Base-by-base conservation (phyloP, 2,113 vertebrate species). In the Clarias batrachus region DNA sequence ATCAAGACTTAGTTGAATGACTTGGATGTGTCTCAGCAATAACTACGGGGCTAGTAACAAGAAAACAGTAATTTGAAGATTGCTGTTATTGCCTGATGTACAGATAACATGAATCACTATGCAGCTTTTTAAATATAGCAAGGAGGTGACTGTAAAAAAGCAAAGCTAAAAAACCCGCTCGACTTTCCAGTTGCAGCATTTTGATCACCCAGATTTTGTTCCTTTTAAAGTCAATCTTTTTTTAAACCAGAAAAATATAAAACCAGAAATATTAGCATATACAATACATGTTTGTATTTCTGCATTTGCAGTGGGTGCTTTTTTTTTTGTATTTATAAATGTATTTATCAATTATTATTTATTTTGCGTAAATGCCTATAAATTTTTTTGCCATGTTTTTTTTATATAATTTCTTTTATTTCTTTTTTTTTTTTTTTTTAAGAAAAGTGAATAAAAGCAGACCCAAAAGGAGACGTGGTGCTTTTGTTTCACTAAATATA, bases 101-200 rank as follows among this genome's bases (percentile, higher is more conserved):
- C 54, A 1, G 52, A 19, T 77, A 21, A 11, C 54, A 37, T 57
- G 14, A 57, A 19, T 78, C 52, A 57, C 48, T n/a, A 7, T 54
- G 23, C 33, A 48, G 25, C 25, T 79, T 79, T 33, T 79, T 21
- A 33, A 59, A 79, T 79, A 59, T 59, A 79, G 76, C 27, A 79
- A 79, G 27, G 21, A 60, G 56, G 77, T 37, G 27, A 80, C n/a
- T 57, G 52, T 27, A 56, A 76, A 54, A 0, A n/a, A 56, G 52
- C 52, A 27, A 3, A 0, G 25, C 14, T 77, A 74, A 76, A 56
- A 73, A 73, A 73, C 1, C 21, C 1, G 3, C 54, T 21, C 2
- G 8, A 23, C 57, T 79, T 57, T 80, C 23, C 56, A 60, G 27
- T 27, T 59, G n/a, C 54, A 59, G 54, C 27, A 60, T 80, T 81